Conservation (phyloP, 2,797 vertebrate genomes). For the Liparis tanakae region DNA sequence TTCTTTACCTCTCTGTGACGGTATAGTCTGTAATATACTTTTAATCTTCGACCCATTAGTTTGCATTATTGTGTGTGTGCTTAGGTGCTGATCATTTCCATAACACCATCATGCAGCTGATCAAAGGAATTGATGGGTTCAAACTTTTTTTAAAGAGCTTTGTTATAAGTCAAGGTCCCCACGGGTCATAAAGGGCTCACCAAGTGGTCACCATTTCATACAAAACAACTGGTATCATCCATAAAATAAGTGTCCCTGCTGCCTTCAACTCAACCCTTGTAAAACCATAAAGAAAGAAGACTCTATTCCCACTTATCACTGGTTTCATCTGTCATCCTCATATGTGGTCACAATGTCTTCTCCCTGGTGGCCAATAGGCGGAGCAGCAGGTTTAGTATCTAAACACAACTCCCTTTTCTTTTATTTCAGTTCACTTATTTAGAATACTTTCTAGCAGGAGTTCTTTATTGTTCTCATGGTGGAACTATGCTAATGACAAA, state of each 20-base stretch:
- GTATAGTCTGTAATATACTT: conserved; percentile 1
- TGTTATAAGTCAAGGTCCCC: background rate
- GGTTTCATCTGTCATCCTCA: background rate
- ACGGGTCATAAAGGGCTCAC: background rate
- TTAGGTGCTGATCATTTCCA: background rate
- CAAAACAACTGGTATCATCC: background rate
- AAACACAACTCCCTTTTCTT: background rate
- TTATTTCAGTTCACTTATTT: background rate
- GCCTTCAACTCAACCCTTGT: background rate
- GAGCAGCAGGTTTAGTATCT: background rate
- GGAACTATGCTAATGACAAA: conserved; percentile 3
- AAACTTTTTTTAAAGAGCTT: background rate
- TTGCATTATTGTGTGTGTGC: background rate
- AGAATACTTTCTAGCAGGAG: background rate
- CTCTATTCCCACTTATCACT: background rate
- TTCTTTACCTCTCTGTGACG: background rate
- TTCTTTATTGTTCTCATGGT: background rate
- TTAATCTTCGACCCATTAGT: background rate
- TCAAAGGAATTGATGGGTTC: too few relatives aligned
- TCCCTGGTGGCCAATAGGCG: conserved; percentile 11
- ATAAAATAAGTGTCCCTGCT: background rate
- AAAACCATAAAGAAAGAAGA: background rate
- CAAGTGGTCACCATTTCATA: background rate
- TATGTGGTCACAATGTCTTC: background rate
- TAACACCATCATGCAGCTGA: background rate